A percentile compares a stretch with the other conserved stretches of the same genome.
phyloP scores from a whole-genome alignment of 1,140 invertebrate species.

The Neodiprion lecontei region DNA sequence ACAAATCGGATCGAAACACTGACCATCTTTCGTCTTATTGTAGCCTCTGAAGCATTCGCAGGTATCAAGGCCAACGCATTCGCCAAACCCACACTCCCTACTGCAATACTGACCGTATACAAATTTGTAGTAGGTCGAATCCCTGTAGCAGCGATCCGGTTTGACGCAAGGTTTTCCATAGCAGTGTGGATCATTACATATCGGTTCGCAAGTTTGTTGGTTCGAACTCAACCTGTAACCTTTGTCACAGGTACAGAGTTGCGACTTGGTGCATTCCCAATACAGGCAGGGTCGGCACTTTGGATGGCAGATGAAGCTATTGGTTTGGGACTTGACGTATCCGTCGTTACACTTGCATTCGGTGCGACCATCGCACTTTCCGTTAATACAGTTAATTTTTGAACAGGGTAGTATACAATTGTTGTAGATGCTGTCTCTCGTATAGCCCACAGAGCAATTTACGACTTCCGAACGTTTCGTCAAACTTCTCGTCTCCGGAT shows the following conservation, averaged over 20 bases:
- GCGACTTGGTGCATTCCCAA: constrained; percentile 66
- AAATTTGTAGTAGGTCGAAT: too few species aligned
- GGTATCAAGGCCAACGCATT: constrained; percentile 24
- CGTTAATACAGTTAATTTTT: too few species aligned
- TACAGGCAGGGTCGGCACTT: constrained; percentile 59
- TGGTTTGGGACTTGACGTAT: constrained; percentile 14
- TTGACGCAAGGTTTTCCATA: constrained; percentile 20
- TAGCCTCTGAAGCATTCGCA: constrained; percentile 36
- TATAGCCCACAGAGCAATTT: too few species aligned
- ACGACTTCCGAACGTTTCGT: too few species aligned
- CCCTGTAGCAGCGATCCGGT: neutral
- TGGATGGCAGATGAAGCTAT: neutral
- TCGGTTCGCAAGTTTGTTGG: constrained; percentile 25
- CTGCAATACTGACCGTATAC: too few species aligned
- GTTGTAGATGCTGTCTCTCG: too few species aligned
- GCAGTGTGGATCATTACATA: constrained; percentile 18
- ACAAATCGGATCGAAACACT: constrained; percentile 32
- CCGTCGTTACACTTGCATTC: constrained; percentile 24
- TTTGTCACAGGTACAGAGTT: constrained; percentile 59
- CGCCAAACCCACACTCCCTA: constrained; percentile 15
- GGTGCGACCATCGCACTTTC: too few species aligned
- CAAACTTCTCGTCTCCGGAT: too few species aligned
- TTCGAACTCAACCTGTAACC: constrained; percentile 31
- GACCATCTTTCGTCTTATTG: constrained; percentile 20
- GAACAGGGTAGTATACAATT: too few species aligned